Evolutionary conservation across 2,888 invertebrate genomes (phyloP).

Genomic region (Drosophila histrio): DNA sequence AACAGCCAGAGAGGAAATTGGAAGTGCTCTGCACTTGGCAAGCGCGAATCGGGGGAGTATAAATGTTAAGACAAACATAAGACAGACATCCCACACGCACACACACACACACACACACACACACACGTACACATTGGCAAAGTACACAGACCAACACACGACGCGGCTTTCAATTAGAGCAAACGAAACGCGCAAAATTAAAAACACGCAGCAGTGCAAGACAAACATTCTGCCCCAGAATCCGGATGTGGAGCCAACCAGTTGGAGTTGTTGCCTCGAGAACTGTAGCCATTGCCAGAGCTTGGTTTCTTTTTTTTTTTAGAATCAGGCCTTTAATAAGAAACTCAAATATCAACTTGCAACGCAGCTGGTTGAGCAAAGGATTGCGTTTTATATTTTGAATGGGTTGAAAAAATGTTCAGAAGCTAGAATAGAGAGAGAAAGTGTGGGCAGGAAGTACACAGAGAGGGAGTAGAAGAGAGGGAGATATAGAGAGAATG

Average conservation of each 20-base stretch:
- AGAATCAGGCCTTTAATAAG: constrained; percentile 56
- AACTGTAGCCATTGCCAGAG: constrained; percentile 7
- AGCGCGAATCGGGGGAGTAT: constrained; percentile 28
- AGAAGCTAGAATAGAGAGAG: not conserved
- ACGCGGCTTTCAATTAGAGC: constrained; percentile 77
- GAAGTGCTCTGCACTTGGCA: constrained; percentile 53
- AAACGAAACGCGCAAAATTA: constrained; percentile 81
- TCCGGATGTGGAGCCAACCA: constrained; percentile 19
- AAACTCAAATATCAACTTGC: constrained; percentile 66
- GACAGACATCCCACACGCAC: constrained; percentile 55
- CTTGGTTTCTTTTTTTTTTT: constrained; percentile 8
- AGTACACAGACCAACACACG: constrained; percentile 57
- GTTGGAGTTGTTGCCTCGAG: constrained; percentile 1
- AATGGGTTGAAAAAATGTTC: not conserved
- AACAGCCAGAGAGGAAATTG: constrained; percentile 57
- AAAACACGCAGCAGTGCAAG: constrained; percentile 74
- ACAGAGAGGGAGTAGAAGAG: not conserved
- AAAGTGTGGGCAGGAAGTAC: too few species aligned
- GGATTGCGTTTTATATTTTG: constrained; percentile 12
- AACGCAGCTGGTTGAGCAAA: constrained; percentile 8
- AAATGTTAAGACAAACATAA: constrained; percentile 79
- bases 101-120: constrained; percentile 17
- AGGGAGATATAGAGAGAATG: not conserved
- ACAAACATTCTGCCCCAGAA: constrained; percentile 53
- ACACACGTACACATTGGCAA: constrained; percentile 21